A percentile compares a stretch with the other conserved stretches of the same genome.
phyloP scores from a whole-genome alignment of 2,113 vertebrate genomes.

The Stictonetta naevosa region DNA sequence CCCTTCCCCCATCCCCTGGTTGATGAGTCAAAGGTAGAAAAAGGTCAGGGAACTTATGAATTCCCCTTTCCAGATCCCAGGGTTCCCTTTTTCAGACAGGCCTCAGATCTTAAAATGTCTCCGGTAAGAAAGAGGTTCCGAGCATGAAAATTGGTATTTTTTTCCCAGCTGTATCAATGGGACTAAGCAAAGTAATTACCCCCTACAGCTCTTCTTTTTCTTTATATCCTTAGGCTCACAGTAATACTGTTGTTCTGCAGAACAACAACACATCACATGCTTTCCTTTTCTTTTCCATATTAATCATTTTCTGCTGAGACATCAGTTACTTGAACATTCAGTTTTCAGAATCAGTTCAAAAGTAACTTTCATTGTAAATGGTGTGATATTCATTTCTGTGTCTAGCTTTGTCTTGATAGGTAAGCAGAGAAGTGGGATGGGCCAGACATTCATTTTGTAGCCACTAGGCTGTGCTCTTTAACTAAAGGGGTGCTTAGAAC shows the following conservation, averaged over 20 bases:
- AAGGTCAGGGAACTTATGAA: background rate
- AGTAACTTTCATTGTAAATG: background rate
- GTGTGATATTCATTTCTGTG: background rate
- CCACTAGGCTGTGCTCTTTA: slow-evolving; percentile 38
- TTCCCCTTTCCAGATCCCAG: background rate
- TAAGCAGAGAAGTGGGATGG: background rate
- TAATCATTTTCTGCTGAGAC: background rate
- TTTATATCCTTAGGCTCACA: background rate
- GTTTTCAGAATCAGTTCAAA: background rate
- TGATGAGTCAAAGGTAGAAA: background rate
- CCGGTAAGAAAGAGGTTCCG: background rate
- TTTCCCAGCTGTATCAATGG: background rate
- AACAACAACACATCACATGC: background rate
- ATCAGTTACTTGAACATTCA: background rate
- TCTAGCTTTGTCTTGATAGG: background rate
- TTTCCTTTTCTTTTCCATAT: too few species aligned
- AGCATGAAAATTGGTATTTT: background rate
- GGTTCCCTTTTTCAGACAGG: background rate
- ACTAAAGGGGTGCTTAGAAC: background rate
- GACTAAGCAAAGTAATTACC: background rate
- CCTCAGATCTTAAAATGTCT: background rate
- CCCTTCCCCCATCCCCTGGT: background rate
- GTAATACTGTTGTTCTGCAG: background rate
- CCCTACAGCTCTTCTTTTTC: background rate
- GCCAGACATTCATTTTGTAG: background rate